phyloP scores from a whole-genome alignment of 2,113 vertebrate genomes.

The Mustela nigripes region DNA sequence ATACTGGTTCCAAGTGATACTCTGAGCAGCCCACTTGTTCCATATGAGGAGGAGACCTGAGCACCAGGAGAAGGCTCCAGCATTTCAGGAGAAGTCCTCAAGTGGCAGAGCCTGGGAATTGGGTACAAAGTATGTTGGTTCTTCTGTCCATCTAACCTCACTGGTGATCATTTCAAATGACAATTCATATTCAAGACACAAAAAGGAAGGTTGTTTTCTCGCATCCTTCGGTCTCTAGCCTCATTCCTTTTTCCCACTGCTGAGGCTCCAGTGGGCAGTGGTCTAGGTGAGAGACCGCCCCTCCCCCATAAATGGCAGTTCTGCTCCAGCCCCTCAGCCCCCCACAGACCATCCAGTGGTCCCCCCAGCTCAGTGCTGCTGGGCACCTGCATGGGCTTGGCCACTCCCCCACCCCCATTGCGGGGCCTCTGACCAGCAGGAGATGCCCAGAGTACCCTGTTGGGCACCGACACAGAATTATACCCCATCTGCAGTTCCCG shows the following conservation, averaged over 20 bases:
- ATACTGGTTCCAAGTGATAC: background rate
- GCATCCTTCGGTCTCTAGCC: background rate
- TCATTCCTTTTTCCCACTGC: background rate
- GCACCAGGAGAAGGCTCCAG: background rate
- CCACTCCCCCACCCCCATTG: no score
- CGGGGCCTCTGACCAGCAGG: background rate
- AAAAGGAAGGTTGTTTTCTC: background rate
- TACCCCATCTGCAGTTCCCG: background rate
- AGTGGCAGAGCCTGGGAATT: background rate
- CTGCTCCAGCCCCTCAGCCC: background rate
- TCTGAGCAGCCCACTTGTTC: background rate
- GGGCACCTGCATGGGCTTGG: background rate
- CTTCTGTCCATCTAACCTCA: background rate
- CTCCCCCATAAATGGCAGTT: background rate
- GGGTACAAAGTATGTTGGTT: background rate
- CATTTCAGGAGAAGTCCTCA: background rate
- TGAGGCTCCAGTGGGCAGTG: background rate
- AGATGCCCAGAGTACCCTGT: background rate
- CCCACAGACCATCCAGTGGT: accelerated
- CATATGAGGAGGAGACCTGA: background rate
- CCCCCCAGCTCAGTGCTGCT: background rate
- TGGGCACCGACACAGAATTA: background rate
- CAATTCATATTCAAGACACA: background rate
- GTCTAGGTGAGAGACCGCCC: background rate
- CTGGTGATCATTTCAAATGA: background rate